Percentiles rank a stretch among this genome's conserved stretches.
phyloP scores from a whole-genome alignment of 2,888 invertebrate species.

The Aporophyla nigra region DNA sequence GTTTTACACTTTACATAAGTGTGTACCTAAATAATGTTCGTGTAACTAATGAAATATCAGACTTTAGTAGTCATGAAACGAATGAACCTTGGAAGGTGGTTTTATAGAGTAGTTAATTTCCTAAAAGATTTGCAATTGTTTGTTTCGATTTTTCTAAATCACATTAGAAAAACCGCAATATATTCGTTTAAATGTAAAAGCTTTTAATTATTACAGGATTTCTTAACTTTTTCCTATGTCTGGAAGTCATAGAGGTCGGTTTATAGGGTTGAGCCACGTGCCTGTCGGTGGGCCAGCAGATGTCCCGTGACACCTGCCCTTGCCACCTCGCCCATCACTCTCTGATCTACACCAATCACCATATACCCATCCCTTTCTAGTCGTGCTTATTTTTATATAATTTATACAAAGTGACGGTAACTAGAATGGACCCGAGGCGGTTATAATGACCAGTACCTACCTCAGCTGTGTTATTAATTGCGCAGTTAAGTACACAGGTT shows the following conservation, averaged over 20 bases:
- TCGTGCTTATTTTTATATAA: slow-evolving; percentile 90
- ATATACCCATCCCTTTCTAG: slow-evolving; percentile 82
- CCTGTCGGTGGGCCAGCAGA: slow-evolving; percentile 86
- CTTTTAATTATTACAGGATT: slow-evolving; percentile 78
- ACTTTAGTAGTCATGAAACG: background rate
- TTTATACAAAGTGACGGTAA: slow-evolving; percentile 90
- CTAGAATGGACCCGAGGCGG: slow-evolving; percentile 88
- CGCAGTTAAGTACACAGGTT: slow-evolving; percentile 64
- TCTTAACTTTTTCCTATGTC: slow-evolving; percentile 83
- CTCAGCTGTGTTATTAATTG: slow-evolving; percentile 81
- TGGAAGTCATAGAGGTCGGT: slow-evolving; percentile 80
- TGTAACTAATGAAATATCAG: too few relatives aligned
- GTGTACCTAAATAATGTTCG: background rate
- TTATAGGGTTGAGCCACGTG: slow-evolving; percentile 90
- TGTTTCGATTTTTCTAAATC: background rate
- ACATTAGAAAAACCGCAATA: slow-evolving; percentile 30
- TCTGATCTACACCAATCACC: slow-evolving; percentile 76
- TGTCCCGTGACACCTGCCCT: slow-evolving; percentile 90
- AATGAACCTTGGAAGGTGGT: background rate
- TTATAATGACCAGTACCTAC: slow-evolving; percentile 86
- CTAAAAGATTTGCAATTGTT: fast-evolving
- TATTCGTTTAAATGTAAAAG: slow-evolving; percentile 18
- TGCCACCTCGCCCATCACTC: slow-evolving; percentile 84
- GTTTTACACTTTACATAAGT: background rate
- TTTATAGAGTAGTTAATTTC: background rate